phyloP scores from a whole-genome alignment of 2,888 invertebrate genomes.

The Poecilus cupreus region DNA sequence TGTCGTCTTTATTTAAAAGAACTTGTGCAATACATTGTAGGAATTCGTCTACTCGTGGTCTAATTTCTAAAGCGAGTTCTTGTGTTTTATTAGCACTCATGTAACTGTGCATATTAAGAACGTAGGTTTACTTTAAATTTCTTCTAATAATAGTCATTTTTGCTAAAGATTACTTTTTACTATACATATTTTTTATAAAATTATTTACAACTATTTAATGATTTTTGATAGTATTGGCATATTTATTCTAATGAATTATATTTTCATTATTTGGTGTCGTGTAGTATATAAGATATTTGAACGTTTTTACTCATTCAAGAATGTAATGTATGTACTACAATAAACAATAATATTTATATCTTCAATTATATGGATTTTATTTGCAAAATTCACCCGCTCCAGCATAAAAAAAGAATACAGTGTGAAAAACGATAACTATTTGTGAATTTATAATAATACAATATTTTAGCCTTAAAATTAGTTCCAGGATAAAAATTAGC shows the following conservation, averaged over 20 bases:
- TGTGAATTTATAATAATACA: slow-evolving; percentile 12
- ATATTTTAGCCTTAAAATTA: slow-evolving; percentile 38
- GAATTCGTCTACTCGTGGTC: slow-evolving; percentile 19
- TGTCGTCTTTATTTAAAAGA: slow-evolving; percentile 48
- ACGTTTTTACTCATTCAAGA: slow-evolving; percentile 54
- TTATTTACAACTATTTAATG: slow-evolving; percentile 56
- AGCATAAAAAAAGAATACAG: background rate
- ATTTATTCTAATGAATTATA: slow-evolving; percentile 57
- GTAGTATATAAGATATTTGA: slow-evolving; percentile 53
- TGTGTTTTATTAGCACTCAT: slow-evolving; percentile 33
- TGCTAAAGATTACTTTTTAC: slow-evolving; percentile 54
- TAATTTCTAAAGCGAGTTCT: slow-evolving; percentile 31
- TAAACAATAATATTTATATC: slow-evolving; percentile 59
- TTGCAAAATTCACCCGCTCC: slow-evolving; percentile 8
- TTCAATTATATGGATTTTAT: slow-evolving; percentile 51
- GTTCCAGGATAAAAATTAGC: background rate
- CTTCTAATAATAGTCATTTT: slow-evolving; percentile 53
- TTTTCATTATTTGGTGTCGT: slow-evolving; percentile 59
- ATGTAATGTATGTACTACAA: slow-evolving; percentile 57
- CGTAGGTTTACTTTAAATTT: slow-evolving; percentile 32
- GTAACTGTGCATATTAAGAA: slow-evolving; percentile 41
- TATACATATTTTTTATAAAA: slow-evolving; percentile 50
- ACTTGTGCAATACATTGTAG: slow-evolving; percentile 20
- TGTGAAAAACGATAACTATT: background rate
- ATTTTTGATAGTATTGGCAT: slow-evolving; percentile 52